Evolutionary conservation across 2,113 vertebrate genomes (phyloP).

Genomic region (Orycteropus afer): DNA sequence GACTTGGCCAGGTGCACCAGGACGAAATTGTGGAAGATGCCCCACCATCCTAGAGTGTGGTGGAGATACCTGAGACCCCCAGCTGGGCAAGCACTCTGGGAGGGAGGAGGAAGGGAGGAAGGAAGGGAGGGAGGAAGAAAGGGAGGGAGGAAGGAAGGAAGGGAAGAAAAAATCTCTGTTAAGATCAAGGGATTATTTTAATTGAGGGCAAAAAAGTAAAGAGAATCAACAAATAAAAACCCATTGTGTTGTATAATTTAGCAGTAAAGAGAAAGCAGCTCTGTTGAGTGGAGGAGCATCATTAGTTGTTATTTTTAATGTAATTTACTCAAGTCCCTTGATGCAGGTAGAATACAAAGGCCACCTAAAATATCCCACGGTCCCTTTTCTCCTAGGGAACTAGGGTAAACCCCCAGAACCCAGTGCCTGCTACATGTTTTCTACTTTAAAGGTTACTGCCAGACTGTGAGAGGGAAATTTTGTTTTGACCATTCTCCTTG

Average conservation of each 20-base stretch:
- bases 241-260: background rate
- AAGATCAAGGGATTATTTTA: no score
- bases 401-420: background rate
- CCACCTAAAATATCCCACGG: conserved; percentile 3
- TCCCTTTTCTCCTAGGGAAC: background rate
- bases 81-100: no score
- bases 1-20: no score
- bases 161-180: no score
- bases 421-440: background rate
- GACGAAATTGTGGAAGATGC: no score
- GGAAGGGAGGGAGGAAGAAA: no score
- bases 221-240: no score
- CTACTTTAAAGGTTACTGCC: background rate
- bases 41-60: no score
- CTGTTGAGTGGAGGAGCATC: background rate
- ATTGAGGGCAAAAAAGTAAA: no score
- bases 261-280: background rate
- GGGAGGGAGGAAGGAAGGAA: no score
- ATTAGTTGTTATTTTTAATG: background rate
- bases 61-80: no score
- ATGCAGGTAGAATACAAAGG: background rate
- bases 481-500: conserved; percentile 4
- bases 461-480: background rate
- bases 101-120: no score
- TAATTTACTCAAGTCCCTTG: background rate